These are phyloP conservation scores for Phaedon cochleariae DNA, from an alignment of 2,888 invertebrate genomes.

Conservation along the genomic window DNA sequence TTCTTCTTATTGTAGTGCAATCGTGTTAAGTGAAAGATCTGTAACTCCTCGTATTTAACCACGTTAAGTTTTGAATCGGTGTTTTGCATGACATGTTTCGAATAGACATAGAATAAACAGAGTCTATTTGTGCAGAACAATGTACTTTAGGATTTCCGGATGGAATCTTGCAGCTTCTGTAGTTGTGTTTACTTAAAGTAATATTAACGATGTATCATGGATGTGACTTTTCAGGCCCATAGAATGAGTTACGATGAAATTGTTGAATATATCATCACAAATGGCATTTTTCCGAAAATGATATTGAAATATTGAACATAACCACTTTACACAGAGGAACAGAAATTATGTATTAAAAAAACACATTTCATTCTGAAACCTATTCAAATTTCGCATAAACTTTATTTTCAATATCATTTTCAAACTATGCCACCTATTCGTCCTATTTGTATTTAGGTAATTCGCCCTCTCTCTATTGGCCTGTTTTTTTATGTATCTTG, in stretches of 20 bases:
- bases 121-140: slow-evolving; percentile 33
- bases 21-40: slow-evolving; percentile 38
- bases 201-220: slow-evolving; percentile 28
- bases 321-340: no score
- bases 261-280: neutral
- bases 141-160: slow-evolving; percentile 23
- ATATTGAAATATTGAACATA: neutral
- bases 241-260: neutral
- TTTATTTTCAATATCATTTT: neutral
- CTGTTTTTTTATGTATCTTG: slow-evolving; percentile 43
- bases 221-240: slow-evolving; percentile 30
- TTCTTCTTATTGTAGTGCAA: neutral
- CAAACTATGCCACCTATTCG: neutral
- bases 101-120: slow-evolving; percentile 33
- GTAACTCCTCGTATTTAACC: slow-evolving; percentile 26
- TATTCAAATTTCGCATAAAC: neutral
- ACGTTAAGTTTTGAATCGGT: slow-evolving; percentile 30
- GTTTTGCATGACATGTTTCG: slow-evolving; percentile 39
- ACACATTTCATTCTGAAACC: no score
- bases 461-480: neutral
- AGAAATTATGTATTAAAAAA: no score
- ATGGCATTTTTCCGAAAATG: neutral
- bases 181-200: slow-evolving; percentile 35
- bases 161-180: slow-evolving; percentile 28
- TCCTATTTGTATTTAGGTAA: neutral